A percentile compares a stretch with the other conserved stretches of the same genome.
Evolutionary conservation across 1,140 invertebrate genomes (phyloP).

Genomic region (Cheumatopsyche charites): DNA sequence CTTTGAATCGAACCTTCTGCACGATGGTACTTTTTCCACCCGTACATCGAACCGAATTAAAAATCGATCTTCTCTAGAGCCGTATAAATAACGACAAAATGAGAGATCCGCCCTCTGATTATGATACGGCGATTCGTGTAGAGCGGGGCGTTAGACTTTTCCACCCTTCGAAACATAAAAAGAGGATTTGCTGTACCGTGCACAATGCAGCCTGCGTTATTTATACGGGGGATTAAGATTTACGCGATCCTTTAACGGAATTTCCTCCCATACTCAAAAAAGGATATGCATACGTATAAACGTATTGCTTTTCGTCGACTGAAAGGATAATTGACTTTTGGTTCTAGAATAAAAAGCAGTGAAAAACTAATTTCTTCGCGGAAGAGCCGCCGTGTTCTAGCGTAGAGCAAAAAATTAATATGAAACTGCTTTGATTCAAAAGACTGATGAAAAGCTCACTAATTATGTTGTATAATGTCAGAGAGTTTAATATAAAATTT

Average conservation of each 20-base stretch:
- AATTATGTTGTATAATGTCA: not conserved
- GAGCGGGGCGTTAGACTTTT: not conserved
- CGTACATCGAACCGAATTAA: not conserved
- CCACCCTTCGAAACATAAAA: conserved; percentile 14
- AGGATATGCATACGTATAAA: too few relatives aligned
- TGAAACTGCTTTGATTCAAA: too few relatives aligned
- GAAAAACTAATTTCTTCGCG: too few relatives aligned
- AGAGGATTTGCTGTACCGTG: conserved; percentile 18
- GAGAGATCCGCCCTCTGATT: conserved; percentile 15
- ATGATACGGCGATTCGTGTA: conserved; percentile 19
- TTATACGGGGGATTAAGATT: conserved; percentile 25
- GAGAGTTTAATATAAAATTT: too few relatives aligned
- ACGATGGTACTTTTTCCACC: not conserved
- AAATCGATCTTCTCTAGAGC: not conserved
- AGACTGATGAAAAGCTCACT: not conserved
- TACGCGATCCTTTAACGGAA: conserved; percentile 6
- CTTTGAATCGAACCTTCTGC: too few relatives aligned
- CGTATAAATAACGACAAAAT: not conserved
- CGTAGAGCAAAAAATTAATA: not conserved
- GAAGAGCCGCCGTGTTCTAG: not conserved
- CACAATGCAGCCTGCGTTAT: conserved; percentile 22
- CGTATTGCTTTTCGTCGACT: too few relatives aligned
- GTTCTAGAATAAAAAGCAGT: too few relatives aligned
- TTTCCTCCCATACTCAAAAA: not conserved
- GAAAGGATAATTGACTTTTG: too few relatives aligned